These are phyloP conservation scores for Thumatha senex DNA, from an alignment of 2,888 invertebrate genomes.

Conservation along the genomic window DNA sequence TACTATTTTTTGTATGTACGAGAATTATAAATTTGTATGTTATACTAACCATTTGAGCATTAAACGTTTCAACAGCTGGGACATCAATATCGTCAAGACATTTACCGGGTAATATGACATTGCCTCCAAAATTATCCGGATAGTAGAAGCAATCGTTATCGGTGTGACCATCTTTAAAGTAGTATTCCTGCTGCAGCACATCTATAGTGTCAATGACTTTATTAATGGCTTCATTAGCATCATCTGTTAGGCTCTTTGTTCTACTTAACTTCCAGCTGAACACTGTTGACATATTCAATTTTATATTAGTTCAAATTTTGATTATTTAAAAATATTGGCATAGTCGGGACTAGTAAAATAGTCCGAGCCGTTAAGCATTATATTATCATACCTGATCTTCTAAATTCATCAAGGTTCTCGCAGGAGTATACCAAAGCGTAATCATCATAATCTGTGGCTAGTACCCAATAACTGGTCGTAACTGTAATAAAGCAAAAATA, in stretches of 20 bases:
- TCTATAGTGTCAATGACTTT: slow-evolving; percentile 43
- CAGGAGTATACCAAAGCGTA: slow-evolving; percentile 87
- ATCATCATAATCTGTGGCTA: slow-evolving; percentile 83
- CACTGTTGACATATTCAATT: slow-evolving; percentile 44
- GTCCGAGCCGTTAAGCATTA: too few species aligned
- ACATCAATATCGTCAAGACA: slow-evolving; percentile 49
- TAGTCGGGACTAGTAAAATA: too few species aligned
- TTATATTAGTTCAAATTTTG: background rate
- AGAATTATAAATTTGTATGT: background rate
- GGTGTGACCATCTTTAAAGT: slow-evolving; percentile 46
- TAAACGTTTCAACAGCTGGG: slow-evolving; percentile 47
- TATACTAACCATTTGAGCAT: slow-evolving; percentile 46
- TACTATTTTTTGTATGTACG: too few species aligned
- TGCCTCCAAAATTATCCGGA: slow-evolving; percentile 65
- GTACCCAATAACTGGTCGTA: slow-evolving; percentile 56
- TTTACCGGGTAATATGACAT: slow-evolving; percentile 57
- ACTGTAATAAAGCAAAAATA: slow-evolving; percentile 39
- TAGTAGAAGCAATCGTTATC: slow-evolving; percentile 67
- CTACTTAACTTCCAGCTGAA: slow-evolving; percentile 67
- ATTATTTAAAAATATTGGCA: too few species aligned
- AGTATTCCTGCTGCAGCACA: slow-evolving; percentile 59
- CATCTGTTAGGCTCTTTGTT: slow-evolving; percentile 32
- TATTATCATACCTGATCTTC: slow-evolving; percentile 51
- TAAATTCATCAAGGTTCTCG: slow-evolving; percentile 62
- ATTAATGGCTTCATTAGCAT: slow-evolving; percentile 40